Conservation (phyloP, 2,113 vertebrate species). For the Thalassarche chlororhynchos region DNA sequence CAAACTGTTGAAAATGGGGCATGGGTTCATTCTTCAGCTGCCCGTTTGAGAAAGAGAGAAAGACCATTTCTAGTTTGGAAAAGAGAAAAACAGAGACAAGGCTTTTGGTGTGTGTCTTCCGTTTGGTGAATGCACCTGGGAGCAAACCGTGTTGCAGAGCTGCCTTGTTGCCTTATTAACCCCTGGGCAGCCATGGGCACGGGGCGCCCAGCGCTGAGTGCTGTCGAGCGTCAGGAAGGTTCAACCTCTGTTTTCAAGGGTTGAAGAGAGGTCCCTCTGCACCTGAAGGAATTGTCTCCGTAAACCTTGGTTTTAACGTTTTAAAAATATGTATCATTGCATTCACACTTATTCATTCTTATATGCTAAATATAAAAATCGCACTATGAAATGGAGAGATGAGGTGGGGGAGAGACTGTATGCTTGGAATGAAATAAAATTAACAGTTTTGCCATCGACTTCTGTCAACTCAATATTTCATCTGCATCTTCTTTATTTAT, state of each 20-base stretch:
- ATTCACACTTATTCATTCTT: not conserved
- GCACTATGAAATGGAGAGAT: not conserved
- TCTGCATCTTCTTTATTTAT: not conserved
- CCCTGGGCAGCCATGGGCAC: not conserved
- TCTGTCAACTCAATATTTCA: not conserved
- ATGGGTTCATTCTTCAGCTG: not conserved
- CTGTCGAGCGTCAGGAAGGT: not conserved
- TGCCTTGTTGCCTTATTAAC: not conserved
- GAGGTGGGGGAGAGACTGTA: not conserved
- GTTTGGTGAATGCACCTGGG: not conserved
- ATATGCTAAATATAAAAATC: not conserved
- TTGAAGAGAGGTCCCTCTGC: not conserved
- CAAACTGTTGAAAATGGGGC: constrained; percentile 39
- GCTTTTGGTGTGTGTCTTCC: not conserved
- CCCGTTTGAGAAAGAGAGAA: not conserved
- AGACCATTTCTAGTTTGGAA: not conserved
- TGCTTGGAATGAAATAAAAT: not conserved
- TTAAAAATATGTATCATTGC: not conserved
- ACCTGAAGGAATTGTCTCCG: not conserved
- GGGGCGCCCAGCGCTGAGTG: not conserved
- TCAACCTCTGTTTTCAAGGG: not conserved
- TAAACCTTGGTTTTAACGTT: not conserved
- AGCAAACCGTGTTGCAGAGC: not conserved
- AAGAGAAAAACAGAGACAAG: not conserved
- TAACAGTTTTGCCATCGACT: not conserved